These are phyloP conservation scores for Leptosomus discolor DNA, from an alignment of 2,113 vertebrate species.

Conservation along the genomic window DNA sequence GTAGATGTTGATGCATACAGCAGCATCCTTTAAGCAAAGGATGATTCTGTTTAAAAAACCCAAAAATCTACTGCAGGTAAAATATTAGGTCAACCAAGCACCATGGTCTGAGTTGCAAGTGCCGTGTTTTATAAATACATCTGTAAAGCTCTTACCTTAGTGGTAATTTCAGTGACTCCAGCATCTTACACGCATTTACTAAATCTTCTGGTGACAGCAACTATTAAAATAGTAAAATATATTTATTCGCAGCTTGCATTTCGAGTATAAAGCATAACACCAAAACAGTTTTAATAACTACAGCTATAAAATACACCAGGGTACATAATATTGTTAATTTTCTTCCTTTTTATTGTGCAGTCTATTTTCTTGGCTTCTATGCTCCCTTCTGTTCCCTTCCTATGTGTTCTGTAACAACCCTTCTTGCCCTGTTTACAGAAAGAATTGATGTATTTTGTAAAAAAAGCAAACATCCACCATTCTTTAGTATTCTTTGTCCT, in stretches of 20 bases:
- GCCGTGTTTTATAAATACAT: neutral
- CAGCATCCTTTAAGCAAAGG: neutral
- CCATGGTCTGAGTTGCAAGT: neutral
- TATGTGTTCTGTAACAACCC: neutral
- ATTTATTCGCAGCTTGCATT: neutral
- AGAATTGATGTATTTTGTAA: neutral
- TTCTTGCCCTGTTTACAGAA: neutral
- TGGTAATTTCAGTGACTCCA: conserved; percentile 90
- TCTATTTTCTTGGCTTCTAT: neutral
- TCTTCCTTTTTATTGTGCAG: neutral
- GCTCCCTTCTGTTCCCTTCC: neutral
- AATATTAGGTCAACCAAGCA: neutral
- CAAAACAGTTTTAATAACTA: neutral
- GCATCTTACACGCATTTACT: conserved; percentile 93
- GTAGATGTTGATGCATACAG: neutral
- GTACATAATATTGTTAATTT: neutral
- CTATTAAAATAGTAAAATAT: conserved; percentile 52
- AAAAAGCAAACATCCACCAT: neutral
- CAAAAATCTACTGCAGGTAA: neutral
- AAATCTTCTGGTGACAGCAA: conserved; percentile 90
- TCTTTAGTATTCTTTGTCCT: neutral
- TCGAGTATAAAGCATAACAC: neutral
- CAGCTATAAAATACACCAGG: neutral
- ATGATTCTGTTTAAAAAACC: neutral
- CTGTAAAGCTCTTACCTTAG: conserved; percentile 79